Conservation (phyloP, 2,113 vertebrate species). For the Mobula hypostoma region DNA sequence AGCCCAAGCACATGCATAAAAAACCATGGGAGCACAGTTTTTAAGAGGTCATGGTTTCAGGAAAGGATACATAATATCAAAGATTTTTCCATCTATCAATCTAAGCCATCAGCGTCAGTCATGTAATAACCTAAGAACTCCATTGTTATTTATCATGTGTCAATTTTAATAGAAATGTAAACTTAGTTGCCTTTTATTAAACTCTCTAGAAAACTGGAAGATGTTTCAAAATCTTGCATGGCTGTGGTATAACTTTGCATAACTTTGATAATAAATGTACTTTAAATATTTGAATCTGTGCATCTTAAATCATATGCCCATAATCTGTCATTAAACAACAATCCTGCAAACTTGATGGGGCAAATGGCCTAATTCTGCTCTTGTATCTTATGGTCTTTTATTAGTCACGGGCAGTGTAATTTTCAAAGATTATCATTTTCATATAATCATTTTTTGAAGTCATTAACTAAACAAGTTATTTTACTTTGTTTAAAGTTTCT, state of each 20-base stretch:
- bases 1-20: neutral
- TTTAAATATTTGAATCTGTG: too few species aligned
- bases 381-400: too few species aligned
- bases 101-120: neutral
- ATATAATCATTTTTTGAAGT: neutral
- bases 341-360: neutral
- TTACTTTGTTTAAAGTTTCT: neutral
- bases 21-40: neutral
- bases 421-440: neutral
- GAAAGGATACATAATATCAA: neutral
- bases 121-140: neutral
- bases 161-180: neutral
- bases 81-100: neutral
- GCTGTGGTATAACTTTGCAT: too few species aligned
- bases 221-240: neutral
- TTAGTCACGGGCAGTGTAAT: neutral
- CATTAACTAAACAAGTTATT: neutral
- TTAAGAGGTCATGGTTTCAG: neutral
- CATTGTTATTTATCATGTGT: neutral
- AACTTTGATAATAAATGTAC: too few species aligned
- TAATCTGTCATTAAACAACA: neutral
- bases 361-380: too few species aligned
- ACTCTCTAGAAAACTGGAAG: neutral
- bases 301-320: neutral
- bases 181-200: neutral